Percentiles rank a stretch among this genome's conserved stretches.
Evolutionary conservation across 2,797 vertebrate genomes (phyloP).

Genomic region (Lagorchestes hirsutus): DNA sequence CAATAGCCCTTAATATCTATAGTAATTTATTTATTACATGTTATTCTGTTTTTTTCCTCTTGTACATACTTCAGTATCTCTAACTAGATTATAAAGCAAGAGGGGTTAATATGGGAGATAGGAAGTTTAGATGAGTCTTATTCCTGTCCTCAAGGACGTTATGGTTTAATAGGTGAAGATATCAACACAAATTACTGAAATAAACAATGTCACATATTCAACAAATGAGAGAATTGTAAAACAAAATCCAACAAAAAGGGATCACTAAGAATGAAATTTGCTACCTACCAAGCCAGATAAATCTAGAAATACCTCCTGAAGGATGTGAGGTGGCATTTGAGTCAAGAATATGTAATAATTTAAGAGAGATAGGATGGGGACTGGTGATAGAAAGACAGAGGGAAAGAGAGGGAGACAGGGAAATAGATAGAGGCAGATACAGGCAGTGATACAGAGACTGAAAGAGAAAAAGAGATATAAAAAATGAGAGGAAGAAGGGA

Average conservation of each 20-base stretch:
- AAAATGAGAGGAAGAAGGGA: neutral
- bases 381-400: neutral
- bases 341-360: neutral
- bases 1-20: neutral
- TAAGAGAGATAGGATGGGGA: neutral
- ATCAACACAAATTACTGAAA: neutral
- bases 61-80: neutral
- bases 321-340: neutral
- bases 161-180: neutral
- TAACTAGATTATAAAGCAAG: neutral
- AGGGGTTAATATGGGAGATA: neutral
- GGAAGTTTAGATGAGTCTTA: neutral
- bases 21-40: neutral
- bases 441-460: neutral
- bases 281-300: neutral
- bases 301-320: neutral
- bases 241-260: neutral
- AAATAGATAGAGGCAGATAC: neutral
- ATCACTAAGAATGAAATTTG: neutral
- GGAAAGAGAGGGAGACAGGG: neutral
- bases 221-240: neutral
- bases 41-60: neutral
- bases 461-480: neutral
- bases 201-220: neutral
- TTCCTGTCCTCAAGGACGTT: neutral